Evolutionary conservation across 2,113 vertebrate genomes (phyloP).

Genomic region (Acrocephalus kingi): DNA sequence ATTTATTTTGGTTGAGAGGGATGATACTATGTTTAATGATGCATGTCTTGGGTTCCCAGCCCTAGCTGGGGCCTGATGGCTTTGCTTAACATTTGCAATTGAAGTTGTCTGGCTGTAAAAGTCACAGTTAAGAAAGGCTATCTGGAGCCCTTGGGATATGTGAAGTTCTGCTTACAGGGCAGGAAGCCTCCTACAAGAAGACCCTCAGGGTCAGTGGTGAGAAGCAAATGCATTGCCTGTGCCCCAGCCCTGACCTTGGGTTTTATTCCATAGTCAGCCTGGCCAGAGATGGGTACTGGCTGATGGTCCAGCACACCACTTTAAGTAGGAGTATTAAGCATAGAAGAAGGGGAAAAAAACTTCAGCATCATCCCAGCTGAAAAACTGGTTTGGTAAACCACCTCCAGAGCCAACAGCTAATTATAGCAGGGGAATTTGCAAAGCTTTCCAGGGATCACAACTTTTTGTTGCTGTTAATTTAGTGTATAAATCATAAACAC

Average conservation of each 20-base stretch:
- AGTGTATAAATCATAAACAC: background rate
- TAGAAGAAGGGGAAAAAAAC: background rate
- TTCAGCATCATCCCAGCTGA: background rate
- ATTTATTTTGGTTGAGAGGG: background rate
- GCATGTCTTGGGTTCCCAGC: background rate
- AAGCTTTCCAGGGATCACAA: background rate
- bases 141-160: background rate
- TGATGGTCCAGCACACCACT: background rate
- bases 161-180: background rate
- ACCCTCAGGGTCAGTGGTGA: background rate
- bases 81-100: background rate
- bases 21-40: background rate
- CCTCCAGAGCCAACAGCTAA: background rate
- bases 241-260: background rate
- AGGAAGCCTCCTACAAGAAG: background rate
- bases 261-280: background rate
- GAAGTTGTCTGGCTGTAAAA: background rate
- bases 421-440: background rate
- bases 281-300: background rate
- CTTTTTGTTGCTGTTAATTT: background rate
- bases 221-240: background rate
- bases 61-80: background rate
- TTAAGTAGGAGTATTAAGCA: background rate
- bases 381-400: background rate
- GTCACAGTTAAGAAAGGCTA: background rate